These are phyloP conservation scores for Laspeyria flexula DNA, from an alignment of 2,888 invertebrate species.

Conservation along the genomic window DNA sequence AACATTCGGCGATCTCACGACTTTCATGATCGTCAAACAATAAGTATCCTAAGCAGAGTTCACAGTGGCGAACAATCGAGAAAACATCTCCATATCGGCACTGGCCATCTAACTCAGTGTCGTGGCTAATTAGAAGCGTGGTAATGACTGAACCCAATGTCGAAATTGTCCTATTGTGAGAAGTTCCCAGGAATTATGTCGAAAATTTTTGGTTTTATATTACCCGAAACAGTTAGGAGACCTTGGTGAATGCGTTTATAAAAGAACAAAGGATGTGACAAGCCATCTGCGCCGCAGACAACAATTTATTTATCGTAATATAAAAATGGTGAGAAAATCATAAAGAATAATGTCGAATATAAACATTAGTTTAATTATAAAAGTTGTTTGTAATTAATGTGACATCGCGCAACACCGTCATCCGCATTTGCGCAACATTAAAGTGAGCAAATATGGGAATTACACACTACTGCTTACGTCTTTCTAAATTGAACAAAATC, in stretches of 20 bases:
- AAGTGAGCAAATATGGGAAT: constrained; percentile 16
- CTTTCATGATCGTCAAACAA: constrained; percentile 62
- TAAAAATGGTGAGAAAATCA: constrained; percentile 7
- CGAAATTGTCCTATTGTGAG: constrained; percentile 46
- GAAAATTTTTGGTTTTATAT: constrained; percentile 45
- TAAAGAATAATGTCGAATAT: constrained; percentile 21
- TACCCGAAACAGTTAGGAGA: constrained; percentile 37
- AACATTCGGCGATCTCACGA: constrained; percentile 36
- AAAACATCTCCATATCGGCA: constrained; percentile 68
- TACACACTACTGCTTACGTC: constrained; percentile 8
- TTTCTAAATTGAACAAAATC: constrained; percentile 15
- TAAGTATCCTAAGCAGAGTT: constrained; percentile 53
- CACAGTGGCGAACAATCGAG: constrained; percentile 73
- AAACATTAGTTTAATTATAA: constrained; percentile 14
- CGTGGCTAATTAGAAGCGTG: constrained; percentile 66
- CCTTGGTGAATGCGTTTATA: constrained; percentile 32
- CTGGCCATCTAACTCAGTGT: constrained; percentile 75
- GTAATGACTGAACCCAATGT: constrained; percentile 47
- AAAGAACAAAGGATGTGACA: constrained; percentile 35
- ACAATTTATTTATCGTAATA: constrained; percentile 15
- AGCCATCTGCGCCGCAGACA: constrained; percentile 25
- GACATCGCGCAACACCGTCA: constrained; percentile 28
- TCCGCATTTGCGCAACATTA: constrained; percentile 27
- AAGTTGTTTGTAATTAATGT: constrained; percentile 23
- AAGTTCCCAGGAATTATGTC: constrained; percentile 45